Evolutionary conservation across 1,140 invertebrate genomes (phyloP).

Genomic region (Lepidostoma basale): DNA sequence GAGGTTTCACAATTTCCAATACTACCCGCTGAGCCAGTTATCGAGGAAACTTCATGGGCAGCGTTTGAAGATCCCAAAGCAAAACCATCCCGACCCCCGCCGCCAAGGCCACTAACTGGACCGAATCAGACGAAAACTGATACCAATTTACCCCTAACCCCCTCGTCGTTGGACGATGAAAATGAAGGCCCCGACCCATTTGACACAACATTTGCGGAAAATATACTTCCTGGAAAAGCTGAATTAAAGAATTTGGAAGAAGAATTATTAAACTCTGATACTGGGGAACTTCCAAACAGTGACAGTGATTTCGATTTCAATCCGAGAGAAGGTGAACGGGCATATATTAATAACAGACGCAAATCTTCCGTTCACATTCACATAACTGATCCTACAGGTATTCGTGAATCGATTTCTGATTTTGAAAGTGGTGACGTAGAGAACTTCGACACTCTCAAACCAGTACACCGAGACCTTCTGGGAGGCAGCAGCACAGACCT

Average conservation of each 20-base stretch:
- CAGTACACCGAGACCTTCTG: slow-evolving; percentile 66
- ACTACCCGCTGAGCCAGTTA: slow-evolving; percentile 49
- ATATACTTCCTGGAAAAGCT: slow-evolving; percentile 72
- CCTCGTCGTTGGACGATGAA: slow-evolving; percentile 18
- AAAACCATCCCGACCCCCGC: slow-evolving; percentile 40
- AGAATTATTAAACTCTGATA: slow-evolving; percentile 36
- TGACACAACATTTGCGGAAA: slow-evolving; percentile 83
- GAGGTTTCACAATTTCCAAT: slow-evolving; percentile 48
- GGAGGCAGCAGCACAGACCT: slow-evolving; percentile 78
- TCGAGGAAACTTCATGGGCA: slow-evolving; percentile 63
- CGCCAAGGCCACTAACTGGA: slow-evolving; percentile 33
- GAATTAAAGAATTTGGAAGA: slow-evolving; percentile 51
- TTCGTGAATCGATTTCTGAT: slow-evolving; percentile 59
- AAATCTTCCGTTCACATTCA: slow-evolving; percentile 66
- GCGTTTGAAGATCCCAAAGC: slow-evolving; percentile 61
- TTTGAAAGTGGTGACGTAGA: slow-evolving; percentile 46
- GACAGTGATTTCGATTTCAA: slow-evolving; percentile 73
- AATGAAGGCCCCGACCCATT: slow-evolving; percentile 71
- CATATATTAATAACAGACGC: slow-evolving; percentile 55
- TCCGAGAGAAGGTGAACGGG: slow-evolving; percentile 68
- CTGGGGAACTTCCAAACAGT: slow-evolving; percentile 47
- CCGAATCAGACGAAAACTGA: slow-evolving; percentile 5
- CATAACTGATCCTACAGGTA: slow-evolving; percentile 60
- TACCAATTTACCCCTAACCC: neutral
- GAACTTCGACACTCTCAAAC: slow-evolving; percentile 54